Percentiles rank a stretch among this genome's conserved stretches.
Evolutionary conservation across 2,113 vertebrate species (phyloP).

Genomic region (Eupsittula cactorum): DNA sequence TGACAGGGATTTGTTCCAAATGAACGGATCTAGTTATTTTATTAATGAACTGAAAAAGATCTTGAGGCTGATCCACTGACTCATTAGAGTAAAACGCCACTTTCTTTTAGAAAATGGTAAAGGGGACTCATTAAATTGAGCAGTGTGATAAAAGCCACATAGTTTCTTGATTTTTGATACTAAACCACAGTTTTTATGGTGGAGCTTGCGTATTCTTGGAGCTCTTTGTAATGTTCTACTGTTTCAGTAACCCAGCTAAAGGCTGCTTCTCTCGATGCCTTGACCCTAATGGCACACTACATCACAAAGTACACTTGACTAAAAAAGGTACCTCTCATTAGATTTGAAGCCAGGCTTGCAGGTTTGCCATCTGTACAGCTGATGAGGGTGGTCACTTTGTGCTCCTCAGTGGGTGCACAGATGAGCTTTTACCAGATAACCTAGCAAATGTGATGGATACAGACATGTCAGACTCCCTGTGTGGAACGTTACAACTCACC

Average conservation of each 20-base stretch:
- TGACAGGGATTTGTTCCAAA: neutral
- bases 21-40: neutral
- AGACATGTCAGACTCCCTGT: neutral
- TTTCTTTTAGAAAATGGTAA: neutral
- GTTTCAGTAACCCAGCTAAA: neutral
- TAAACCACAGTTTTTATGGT: neutral
- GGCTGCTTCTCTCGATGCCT: neutral
- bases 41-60: neutral
- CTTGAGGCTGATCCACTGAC: neutral
- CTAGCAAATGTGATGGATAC: neutral
- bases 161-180: neutral
- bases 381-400: neutral
- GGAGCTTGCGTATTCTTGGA: neutral
- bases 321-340: neutral
- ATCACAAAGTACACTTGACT: neutral
- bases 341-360: neutral
- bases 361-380: neutral
- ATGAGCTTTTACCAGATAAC: neutral
- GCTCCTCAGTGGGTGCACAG: neutral
- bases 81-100: neutral
- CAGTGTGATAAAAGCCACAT: neutral
- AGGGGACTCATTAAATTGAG: neutral
- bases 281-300: neutral
- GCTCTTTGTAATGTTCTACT: neutral
- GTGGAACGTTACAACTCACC: neutral